Conservation (phyloP, 2,888 invertebrate genomes). For the Drosophila phalerata region DNA sequence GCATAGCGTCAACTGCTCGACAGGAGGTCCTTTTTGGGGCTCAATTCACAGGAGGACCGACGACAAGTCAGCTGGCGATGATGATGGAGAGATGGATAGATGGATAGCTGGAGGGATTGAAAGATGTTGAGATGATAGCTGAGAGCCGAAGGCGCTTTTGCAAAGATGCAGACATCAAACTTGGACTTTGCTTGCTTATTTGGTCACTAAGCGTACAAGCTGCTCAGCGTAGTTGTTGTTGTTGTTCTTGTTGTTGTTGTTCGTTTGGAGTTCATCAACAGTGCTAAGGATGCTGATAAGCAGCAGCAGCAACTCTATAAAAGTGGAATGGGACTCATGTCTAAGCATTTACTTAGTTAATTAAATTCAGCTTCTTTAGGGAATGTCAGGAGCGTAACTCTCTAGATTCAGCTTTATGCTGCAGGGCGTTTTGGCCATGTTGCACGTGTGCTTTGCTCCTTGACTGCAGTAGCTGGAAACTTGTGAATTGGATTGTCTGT, state of each 20-base stretch:
- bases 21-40: slow-evolving; percentile 35
- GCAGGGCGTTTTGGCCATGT: slow-evolving; percentile 20
- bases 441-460: slow-evolving; percentile 41
- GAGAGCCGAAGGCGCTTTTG: slow-evolving; percentile 29
- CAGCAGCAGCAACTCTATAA: slow-evolving; percentile 17
- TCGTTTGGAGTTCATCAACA: slow-evolving; percentile 41
- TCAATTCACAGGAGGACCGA: slow-evolving; percentile 37
- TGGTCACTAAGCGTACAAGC: slow-evolving; percentile 46
- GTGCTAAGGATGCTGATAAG: slow-evolving; percentile 56
- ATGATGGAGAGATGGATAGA: neutral
- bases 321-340: slow-evolving; percentile 49
- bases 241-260: slow-evolving; percentile 22
- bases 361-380: slow-evolving; percentile 75
- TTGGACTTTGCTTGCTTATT: slow-evolving; percentile 65
- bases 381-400: slow-evolving; percentile 34
- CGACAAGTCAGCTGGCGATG: neutral
- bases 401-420: slow-evolving; percentile 45
- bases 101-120: no score
- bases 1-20: slow-evolving; percentile 59
- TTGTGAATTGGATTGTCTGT: slow-evolving; percentile 13
- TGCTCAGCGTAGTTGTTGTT: slow-evolving; percentile 17
- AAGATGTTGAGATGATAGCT: slow-evolving; percentile 43
- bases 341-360: slow-evolving; percentile 80
- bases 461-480: slow-evolving; percentile 7
- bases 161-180: slow-evolving; percentile 53